These are phyloP conservation scores for Hirundo rustica DNA, from an alignment of 2,797 vertebrate species.

Conservation along the genomic window DNA sequence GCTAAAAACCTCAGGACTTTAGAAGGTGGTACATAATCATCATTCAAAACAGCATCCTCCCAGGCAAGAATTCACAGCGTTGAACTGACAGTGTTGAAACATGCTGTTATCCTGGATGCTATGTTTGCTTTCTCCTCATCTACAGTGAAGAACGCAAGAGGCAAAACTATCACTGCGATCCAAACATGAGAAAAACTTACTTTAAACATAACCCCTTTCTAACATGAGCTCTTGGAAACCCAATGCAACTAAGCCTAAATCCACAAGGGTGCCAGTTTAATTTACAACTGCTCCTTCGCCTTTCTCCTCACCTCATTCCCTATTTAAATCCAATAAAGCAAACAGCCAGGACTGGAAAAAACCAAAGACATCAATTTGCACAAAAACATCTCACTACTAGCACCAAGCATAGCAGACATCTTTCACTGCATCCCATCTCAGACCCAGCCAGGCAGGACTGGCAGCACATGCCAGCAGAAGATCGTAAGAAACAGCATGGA, in stretches of 20 bases:
- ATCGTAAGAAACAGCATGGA: not conserved
- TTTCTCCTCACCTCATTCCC: not conserved
- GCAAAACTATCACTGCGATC: not conserved
- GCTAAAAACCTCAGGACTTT: not conserved
- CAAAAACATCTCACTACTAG: not conserved
- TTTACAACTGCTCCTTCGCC: not conserved
- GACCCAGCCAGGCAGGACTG: not conserved
- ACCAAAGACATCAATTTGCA: not conserved
- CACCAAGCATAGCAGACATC: not conserved
- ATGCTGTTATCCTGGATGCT: not conserved
- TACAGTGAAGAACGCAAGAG: not conserved
- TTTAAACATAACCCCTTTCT: not conserved
- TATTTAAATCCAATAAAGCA: not conserved
- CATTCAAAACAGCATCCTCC: not conserved
- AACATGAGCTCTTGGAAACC: not conserved
- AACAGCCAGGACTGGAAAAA: not conserved
- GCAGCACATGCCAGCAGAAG: not conserved
- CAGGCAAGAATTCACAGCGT: not conserved
- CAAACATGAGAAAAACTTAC: not conserved
- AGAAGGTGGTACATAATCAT: not conserved
- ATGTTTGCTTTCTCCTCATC: not conserved
- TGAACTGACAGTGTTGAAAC: not conserved
- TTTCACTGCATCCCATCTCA: not conserved
- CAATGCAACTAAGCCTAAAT: not conserved
- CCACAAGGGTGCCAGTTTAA: not conserved